Conservation (phyloP, 1,140 invertebrate species). For the Diploscapter pachys region DNA sequence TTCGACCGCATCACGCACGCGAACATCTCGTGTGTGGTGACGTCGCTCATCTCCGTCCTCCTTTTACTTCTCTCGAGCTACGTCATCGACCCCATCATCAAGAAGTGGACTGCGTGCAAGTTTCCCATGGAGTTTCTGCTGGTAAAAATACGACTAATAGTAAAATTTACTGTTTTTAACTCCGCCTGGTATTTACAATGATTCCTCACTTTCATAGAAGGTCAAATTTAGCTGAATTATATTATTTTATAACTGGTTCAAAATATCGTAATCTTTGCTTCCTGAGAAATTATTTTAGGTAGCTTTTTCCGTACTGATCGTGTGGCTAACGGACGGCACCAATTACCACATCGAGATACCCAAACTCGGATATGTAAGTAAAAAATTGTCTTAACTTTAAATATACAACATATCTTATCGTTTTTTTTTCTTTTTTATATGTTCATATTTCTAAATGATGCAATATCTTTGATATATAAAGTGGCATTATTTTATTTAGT, state of each 20-base stretch:
- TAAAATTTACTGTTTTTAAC: neutral
- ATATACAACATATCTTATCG: neutral
- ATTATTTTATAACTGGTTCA: no score
- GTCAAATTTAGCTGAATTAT: no score
- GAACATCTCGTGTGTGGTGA: constrained; percentile 58
- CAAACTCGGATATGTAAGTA: constrained; percentile 22
- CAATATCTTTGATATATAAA: neutral
- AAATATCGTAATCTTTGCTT: neutral
- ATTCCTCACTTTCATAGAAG: no score
- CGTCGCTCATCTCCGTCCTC: constrained; percentile 55
- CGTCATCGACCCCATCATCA: constrained; percentile 60
- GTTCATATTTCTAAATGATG: neutral
- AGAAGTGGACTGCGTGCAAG: constrained; percentile 61
- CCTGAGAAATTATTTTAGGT: constrained; percentile 15
- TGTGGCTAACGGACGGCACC: constrained; percentile 22
- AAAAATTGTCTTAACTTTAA: neutral
- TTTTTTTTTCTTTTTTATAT: no score
- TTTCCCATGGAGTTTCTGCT: constrained; percentile 62
- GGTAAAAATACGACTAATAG: constrained; percentile 42
- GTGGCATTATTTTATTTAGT: neutral
- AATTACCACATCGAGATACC: constrained; percentile 24
- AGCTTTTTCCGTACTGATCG: constrained; percentile 27
- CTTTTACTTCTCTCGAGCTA: constrained; percentile 59
- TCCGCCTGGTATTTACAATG: constrained; percentile 4
- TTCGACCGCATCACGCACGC: constrained; percentile 57